phyloP scores from a whole-genome alignment of 2,113 vertebrate species.

The Microcebus murinus region DNA sequence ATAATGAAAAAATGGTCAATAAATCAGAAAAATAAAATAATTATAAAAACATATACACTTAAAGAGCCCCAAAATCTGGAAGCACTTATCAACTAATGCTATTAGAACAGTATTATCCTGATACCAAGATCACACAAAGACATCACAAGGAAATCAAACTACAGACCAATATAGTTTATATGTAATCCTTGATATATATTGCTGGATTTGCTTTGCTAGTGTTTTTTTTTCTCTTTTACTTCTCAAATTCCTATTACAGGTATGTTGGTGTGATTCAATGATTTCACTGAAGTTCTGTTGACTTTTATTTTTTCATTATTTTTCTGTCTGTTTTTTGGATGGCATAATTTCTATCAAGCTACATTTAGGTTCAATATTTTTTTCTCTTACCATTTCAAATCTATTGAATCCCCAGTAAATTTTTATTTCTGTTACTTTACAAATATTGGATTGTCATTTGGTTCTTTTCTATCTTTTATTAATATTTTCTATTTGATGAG shows the following conservation, averaged over 20 bases:
- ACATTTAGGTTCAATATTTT: not conserved
- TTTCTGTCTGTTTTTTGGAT: not conserved
- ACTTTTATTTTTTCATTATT: not conserved
- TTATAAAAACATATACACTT: not conserved
- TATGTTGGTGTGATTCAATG: not conserved
- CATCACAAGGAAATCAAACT: not conserved
- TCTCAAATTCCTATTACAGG: not conserved
- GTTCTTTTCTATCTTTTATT: not conserved
- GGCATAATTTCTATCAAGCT: not conserved
- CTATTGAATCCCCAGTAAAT: not conserved
- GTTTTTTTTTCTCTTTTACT: not conserved
- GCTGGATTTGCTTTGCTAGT: too few relatives aligned
- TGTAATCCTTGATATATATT: too few relatives aligned
- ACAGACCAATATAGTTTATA: not conserved
- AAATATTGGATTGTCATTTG: not conserved
- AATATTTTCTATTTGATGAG: not conserved
- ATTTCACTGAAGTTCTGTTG: not conserved
- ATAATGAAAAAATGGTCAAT: not conserved
- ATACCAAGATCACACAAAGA: not conserved
- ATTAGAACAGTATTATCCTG: not conserved
- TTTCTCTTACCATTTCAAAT: not conserved
- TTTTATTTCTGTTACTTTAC: not conserved
- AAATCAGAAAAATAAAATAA: not conserved
- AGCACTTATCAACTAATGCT: not conserved
- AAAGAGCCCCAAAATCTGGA: not conserved